Evolutionary conservation across 1,140 invertebrate genomes (phyloP), one percentile per base, ranked within the genome.

Genomic region (Scaptomyza hsui): DNA sequence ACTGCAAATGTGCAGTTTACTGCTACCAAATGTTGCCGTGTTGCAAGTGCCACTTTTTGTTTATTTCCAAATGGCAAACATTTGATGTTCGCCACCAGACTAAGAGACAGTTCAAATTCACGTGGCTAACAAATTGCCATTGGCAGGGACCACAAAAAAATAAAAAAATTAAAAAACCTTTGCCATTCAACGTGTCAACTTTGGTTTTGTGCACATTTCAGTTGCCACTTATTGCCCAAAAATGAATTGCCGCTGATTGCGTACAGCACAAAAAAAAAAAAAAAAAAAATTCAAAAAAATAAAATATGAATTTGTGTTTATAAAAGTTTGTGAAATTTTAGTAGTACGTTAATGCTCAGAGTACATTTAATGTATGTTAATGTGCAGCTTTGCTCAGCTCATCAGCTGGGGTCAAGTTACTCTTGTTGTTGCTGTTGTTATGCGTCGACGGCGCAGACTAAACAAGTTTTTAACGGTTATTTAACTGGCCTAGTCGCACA

Each of bases 321-420:
- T 10, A 35, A 48, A 71, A 42, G 9, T 72, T 72, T 72, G 18
- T 60, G 69, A 60, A 67, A 67, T 67, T 57, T 35, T n/a, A n/a
- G n/a, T n/a, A n/a, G 37, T 18, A 53, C 62, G 60, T 67, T 67
- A 67, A 68, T 52, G 47, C 56, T 19, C 32, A n/a, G 42, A 67
- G 68, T 53, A 72, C 62, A 39, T 39, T 10, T 64, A 75, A 85
- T 85, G 72, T 85, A 72, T 83, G 81, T 85, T 83, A 83, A 83
- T 83, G 81, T 60, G 45, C 63, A 69, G 64, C 47, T 60, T 52
- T 77, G 61, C 57, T 41, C 41, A 62, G 35, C 37, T 24, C 41
- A 47, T 55, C 61, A 49, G 35, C 16, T 51, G 21, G 67, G 60
- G 67, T 70, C 67, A 70, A 56, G 5, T 32, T 52, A 21, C 24